Evolutionary conservation across 1,140 invertebrate species (phyloP), one percentile per base, ranked within the genome.

Genomic region (Drosophila miranda): DNA sequence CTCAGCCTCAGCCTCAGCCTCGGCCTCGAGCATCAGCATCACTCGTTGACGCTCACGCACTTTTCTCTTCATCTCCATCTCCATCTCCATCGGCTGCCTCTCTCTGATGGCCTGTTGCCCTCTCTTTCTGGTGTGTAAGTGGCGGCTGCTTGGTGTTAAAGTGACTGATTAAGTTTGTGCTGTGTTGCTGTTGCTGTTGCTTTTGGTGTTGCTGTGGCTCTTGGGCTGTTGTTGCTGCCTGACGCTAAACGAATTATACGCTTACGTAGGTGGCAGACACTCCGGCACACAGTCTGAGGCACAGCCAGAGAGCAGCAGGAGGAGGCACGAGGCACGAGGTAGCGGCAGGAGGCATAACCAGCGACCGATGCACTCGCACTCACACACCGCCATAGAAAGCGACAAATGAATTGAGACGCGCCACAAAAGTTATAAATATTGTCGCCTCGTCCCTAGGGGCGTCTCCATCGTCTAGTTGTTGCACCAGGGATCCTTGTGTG

Each of bases 351-450:
- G 8, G n/a, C 49, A 51, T 30, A 34, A 38, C 9, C 2, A 2
- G 57, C 16, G 30, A 38, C 11, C 34, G 34, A 13, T 38, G 26
- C 16, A 61, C 59, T 61, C 58, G 51, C 41, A 61, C 41, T 8
- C 7, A 30, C 7, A 30, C 8, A 38, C 3, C 9, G 34, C 3
- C 11, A 38, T 4, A 51, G 57, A 11, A 19, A 28, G 57, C 81
- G 73, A 60, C 76, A 88, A 88, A 88, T 88, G 84, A 89, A 88
- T 88, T 88, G 84, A 88, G 84, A 88, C 81, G 81, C 81, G 81
- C 68, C 73, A 76, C 50, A 75, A 86, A 84, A 74, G 81, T 84
- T 84, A 84, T 84, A 84, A 84, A 84, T 84, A 84, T 84, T 84
- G 81, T 84, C 81, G 74, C 81, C 67, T 58, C 55, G 63, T 49